These are phyloP conservation scores for Cerastis leucographa DNA, from an alignment of 2,888 invertebrate species.

Conservation along the genomic window DNA sequence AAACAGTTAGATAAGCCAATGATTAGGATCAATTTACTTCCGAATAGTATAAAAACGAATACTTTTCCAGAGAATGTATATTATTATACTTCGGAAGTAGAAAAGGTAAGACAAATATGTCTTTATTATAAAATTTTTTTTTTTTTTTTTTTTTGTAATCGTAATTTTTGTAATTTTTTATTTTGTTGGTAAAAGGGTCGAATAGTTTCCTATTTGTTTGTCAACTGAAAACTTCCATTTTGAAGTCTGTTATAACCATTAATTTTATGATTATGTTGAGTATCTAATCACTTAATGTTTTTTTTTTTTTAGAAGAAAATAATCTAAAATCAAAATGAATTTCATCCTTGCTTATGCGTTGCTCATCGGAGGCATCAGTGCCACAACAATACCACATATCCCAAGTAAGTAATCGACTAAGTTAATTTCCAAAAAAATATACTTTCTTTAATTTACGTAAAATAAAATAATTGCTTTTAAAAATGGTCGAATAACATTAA, in stretches of 20 bases:
- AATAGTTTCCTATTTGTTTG: background rate
- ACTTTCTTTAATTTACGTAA: too few relatives aligned
- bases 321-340: conserved; percentile 72
- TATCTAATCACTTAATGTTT: background rate
- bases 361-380: conserved; percentile 72
- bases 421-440: too few relatives aligned
- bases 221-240: background rate
- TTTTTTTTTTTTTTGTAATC: too few relatives aligned
- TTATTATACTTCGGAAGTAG: conserved; percentile 33
- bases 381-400: conserved; percentile 26
- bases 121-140: too few relatives aligned
- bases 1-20: conserved; percentile 38
- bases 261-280: background rate
- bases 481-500: background rate
- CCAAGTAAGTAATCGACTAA: conserved; percentile 43
- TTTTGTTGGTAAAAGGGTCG: background rate
- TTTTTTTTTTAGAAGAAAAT: background rate
- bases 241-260: background rate
- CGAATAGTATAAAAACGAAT: conserved; percentile 47
- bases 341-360: conserved; percentile 69
- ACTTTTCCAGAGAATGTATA: background rate
- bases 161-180: too few relatives aligned
- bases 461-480: background rate
- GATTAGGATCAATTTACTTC: conserved; percentile 41
- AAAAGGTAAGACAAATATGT: conserved; percentile 56